phyloP scores from a whole-genome alignment of 2,113 vertebrate genomes.

The Psephotus haematonotus region DNA sequence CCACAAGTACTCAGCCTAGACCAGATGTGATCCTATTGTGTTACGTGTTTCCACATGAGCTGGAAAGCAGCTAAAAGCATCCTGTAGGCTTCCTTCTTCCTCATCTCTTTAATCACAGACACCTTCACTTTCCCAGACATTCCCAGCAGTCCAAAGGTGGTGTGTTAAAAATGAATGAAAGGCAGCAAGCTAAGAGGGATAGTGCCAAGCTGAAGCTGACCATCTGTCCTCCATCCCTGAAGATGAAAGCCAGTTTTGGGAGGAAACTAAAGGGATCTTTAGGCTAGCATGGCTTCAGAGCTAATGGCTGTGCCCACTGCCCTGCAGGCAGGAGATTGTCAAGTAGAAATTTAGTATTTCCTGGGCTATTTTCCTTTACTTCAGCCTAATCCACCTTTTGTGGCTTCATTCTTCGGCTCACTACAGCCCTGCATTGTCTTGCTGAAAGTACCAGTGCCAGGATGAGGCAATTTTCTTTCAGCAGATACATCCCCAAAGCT shows the following conservation, averaged over 20 bases:
- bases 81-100: not conserved
- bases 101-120: not conserved
- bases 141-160: not conserved
- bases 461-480: conserved; percentile 6
- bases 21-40: not conserved
- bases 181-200: not conserved
- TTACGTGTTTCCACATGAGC: not conserved
- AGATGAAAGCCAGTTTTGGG: not conserved
- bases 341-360: not conserved
- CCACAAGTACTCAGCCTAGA: not conserved
- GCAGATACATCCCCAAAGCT: not conserved
- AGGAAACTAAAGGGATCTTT: not conserved
- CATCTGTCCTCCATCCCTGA: not conserved
- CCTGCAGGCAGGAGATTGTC: not conserved
- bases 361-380: not conserved
- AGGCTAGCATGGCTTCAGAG: not conserved
- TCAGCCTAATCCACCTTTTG: not conserved
- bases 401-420: not conserved
- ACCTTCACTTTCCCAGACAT: not conserved
- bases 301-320: not conserved
- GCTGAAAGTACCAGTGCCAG: not conserved
- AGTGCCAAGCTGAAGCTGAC: conserved; percentile 2
- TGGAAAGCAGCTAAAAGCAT: not conserved
- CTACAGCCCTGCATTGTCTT: not conserved
- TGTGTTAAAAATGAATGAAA: not conserved